Evolutionary conservation across 2,113 vertebrate species (phyloP).

Genomic region (Macrotus californicus): DNA sequence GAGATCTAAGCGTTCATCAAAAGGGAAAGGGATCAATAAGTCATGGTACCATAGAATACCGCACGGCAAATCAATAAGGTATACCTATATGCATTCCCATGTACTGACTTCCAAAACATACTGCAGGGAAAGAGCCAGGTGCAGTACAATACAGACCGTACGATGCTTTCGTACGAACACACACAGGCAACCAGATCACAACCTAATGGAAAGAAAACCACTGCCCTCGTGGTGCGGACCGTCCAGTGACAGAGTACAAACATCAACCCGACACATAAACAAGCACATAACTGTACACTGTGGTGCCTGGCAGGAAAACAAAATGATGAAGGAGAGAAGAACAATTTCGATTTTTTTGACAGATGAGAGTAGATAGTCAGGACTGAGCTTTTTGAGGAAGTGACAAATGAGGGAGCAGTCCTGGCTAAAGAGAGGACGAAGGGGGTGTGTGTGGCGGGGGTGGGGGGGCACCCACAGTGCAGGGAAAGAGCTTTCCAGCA

Average conservation of each 20-base stretch:
- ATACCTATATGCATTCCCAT: neutral
- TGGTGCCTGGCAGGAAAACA: neutral
- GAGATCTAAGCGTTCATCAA: neutral
- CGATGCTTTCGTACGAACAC: neutral
- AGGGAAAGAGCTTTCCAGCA: neutral
- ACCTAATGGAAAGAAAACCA: neutral
- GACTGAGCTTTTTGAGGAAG: neutral
- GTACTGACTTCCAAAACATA: neutral
- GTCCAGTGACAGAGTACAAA: neutral
- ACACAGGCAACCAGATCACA: neutral
- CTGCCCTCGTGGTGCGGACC: neutral
- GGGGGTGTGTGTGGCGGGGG: neutral
- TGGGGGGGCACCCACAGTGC: neutral
- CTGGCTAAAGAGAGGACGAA: neutral
- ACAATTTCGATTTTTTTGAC: neutral
- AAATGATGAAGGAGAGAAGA: neutral
- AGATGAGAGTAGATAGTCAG: neutral
- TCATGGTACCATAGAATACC: neutral
- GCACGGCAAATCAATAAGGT: neutral
- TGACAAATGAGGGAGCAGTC: neutral
- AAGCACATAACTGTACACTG: neutral
- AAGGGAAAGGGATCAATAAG: neutral
- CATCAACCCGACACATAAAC: neutral
- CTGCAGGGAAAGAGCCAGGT: neutral
- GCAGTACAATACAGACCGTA: neutral